Conservation (phyloP, 2,113 vertebrate species). For the Dipodomys spectabilis region DNA sequence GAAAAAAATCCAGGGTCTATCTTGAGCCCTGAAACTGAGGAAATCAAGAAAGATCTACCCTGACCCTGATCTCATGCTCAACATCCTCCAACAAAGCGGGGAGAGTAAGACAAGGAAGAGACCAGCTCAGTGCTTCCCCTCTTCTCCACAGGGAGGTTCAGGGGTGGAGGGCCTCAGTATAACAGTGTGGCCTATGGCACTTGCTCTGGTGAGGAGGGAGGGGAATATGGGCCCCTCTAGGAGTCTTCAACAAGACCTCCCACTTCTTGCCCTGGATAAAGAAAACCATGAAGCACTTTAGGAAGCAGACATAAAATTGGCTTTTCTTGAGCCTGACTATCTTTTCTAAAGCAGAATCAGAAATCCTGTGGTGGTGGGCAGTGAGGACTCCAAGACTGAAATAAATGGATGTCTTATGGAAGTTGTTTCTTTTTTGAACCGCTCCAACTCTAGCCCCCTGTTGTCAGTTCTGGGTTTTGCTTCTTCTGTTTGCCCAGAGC, state of each 20-base stretch:
- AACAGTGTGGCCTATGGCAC: constrained; percentile 57
- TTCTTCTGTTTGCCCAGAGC: no score
- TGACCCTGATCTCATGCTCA: background rate
- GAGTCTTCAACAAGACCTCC: constrained; percentile 66
- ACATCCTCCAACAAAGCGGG: rapidly evolving
- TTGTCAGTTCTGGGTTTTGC: no score
- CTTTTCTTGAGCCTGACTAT: no score
- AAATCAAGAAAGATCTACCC: background rate
- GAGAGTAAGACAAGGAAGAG: background rate
- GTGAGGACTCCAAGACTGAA: no score
- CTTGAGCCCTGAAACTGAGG: background rate
- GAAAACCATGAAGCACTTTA: background rate
- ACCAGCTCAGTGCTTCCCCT: background rate
- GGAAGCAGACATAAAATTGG: no score
- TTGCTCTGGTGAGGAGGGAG: background rate
- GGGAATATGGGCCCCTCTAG: background rate
- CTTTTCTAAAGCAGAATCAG: no score
- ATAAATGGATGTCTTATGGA: no score
- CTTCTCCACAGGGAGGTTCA: constrained; percentile 64
- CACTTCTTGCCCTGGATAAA: constrained; percentile 64
- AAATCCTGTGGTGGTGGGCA: no score
- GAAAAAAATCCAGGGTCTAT: background rate
- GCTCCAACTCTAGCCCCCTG: no score
- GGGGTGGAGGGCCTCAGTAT: constrained; percentile 66
- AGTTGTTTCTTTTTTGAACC: no score